phyloP scores from a whole-genome alignment of 2,888 invertebrate species.

The Cheilosia scutellata region DNA sequence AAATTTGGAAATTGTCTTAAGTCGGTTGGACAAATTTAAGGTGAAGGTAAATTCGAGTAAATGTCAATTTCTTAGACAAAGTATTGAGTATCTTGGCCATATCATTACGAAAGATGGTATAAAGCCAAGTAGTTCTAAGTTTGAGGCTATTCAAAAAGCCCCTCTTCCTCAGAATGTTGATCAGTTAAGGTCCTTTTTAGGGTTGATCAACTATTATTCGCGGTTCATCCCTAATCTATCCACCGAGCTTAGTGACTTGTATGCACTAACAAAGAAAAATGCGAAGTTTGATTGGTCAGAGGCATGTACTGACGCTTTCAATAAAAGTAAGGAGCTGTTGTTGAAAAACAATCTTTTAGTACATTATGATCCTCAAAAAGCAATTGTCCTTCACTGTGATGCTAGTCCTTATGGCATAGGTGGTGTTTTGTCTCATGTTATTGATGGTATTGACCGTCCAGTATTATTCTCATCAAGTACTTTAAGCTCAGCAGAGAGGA shows the following conservation, averaged over 20 bases:
- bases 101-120: slow-evolving; percentile 32
- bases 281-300: slow-evolving; percentile 7
- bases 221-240: slow-evolving; percentile 37
- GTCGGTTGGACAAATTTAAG: neutral
- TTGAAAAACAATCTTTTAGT: no score
- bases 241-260: neutral
- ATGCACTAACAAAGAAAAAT: slow-evolving; percentile 14
- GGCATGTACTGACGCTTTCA: no score
- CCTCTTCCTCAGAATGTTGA: slow-evolving; percentile 26
- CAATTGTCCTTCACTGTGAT: no score
- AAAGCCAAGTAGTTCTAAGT: slow-evolving; percentile 14
- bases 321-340: no score
- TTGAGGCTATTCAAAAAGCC: slow-evolving; percentile 33
- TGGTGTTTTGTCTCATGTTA: no score
- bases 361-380: no score
- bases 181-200: slow-evolving; percentile 35
- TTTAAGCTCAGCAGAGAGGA: no score
- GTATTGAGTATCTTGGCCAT: slow-evolving; percentile 49
- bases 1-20: slow-evolving; percentile 8
- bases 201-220: slow-evolving; percentile 42
- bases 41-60: slow-evolving; percentile 22
- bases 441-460: no score
- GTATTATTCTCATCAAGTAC: no score
- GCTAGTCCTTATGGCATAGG: no score
- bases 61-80: slow-evolving; percentile 26